Conservation (phyloP, 2,113 vertebrate species). For the Pteropus alecto region DNA sequence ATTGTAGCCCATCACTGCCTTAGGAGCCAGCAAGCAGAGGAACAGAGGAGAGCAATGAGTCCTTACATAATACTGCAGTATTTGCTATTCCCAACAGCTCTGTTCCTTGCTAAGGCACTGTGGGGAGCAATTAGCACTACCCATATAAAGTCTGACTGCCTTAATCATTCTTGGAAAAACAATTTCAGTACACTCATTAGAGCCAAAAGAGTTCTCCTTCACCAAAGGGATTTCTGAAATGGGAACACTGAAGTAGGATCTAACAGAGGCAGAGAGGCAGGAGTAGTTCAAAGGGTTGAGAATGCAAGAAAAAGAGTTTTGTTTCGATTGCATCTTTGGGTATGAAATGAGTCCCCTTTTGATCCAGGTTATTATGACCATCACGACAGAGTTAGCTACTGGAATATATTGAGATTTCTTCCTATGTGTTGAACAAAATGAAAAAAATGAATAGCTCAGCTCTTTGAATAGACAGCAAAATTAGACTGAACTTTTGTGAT, state of each 20-base stretch:
- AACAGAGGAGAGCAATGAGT: neutral
- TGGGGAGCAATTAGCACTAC: conserved; percentile 55
- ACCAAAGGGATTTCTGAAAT: conserved; percentile 50
- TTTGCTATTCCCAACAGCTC: conserved; percentile 57
- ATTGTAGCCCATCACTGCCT: neutral
- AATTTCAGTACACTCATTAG: conserved; percentile 50
- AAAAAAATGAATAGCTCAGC: neutral
- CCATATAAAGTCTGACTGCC: conserved; percentile 10
- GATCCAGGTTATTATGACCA: neutral
- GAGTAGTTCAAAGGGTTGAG: neutral
- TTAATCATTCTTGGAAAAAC: conserved; percentile 55
- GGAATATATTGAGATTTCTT: neutral
- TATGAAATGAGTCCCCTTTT: neutral
- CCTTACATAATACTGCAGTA: conserved; percentile 35
- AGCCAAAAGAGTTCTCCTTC: conserved; percentile 28
- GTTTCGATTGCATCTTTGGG: neutral
- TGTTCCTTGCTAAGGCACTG: conserved; percentile 55
- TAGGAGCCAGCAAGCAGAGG: conserved; percentile 1
- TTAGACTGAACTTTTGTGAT: neutral
- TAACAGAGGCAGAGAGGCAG: neutral
- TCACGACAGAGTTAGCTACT: neutral
- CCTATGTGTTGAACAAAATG: neutral
- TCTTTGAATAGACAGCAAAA: neutral
- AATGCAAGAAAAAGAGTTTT: neutral
- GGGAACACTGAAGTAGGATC: conserved; percentile 11